Base-by-base conservation (phyloP, 2,888 invertebrate genomes). In the Macaria liturata region DNA sequence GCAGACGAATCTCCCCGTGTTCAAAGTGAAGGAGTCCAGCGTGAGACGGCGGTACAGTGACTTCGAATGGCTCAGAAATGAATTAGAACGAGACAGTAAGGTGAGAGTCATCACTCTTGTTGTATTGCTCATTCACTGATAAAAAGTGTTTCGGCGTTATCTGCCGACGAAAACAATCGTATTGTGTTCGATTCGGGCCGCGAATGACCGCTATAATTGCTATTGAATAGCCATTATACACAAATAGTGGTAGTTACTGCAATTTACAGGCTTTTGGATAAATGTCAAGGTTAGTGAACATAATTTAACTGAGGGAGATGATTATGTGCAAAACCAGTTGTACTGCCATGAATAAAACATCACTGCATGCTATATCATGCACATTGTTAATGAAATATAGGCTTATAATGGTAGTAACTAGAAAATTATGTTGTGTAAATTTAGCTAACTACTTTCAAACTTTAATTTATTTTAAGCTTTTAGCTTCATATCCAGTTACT, bases 31-130 rank as follows among this genome's bases (percentile, higher is more conserved):
- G 92, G 99, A 99, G 88, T 99, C 99, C 37, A 98, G 96, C 86
- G 99, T 99, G 4, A 94, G 99, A 76, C 94, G 98, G 80, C 95
- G 99, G 83, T 99, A 99, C 93, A 99, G 99, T 91, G 99, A 99
- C 91, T 99, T 99, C 91, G 99, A 99, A 92, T 99, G 99, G 99
- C 93, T 99, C 66, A 95, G 99, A 90, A 98, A 97, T 84, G 99
- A 99, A 93, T 91, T 99, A 79, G 99, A 99, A 93, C 94, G 99
- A 85, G 99, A 99, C 86, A 99, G 99, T 91, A 99, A 99, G 95
- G 98, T 97, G 86, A 88, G 83, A 69, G 57, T 52, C 49, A 42
- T 49, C 42, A 8, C 37, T 54, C 34, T 49, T 46, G 53, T 49
- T 57, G 44, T 55, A 46, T 50, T 50, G 42, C 42, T 59, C 50